Percentiles rank a stretch among this genome's conserved stretches.
These are phyloP conservation scores for Accipiter superciliosus DNA, from an alignment of 2,797 vertebrate genomes.

Conservation along the genomic window DNA sequence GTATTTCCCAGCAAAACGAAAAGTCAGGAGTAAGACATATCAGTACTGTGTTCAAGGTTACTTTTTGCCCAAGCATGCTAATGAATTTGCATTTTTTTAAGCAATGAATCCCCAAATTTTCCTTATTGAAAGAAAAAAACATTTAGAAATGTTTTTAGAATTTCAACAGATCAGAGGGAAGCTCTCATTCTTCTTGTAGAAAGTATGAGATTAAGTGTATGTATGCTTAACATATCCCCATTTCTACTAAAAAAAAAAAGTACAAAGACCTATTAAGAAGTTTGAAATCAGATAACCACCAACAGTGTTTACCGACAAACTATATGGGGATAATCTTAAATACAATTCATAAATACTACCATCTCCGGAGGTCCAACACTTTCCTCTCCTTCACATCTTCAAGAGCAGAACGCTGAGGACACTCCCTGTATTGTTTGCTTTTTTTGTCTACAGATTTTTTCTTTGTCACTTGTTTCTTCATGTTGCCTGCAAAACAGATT, in stretches of 20 bases:
- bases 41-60: not conserved
- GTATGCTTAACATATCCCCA: not conserved
- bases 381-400: conserved; percentile 96
- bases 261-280: not conserved
- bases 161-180: not conserved
- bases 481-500: conserved; percentile 79
- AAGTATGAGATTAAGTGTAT: not conserved
- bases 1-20: not conserved
- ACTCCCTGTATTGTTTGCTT: conserved; percentile 86
- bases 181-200: not conserved
- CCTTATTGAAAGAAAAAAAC: not conserved
- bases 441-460: conserved; percentile 89
- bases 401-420: conserved; percentile 78
- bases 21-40: not conserved
- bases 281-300: not conserved
- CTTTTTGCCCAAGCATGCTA: not conserved
- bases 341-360: conserved; percentile 75
- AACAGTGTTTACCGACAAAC: not conserved
- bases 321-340: not conserved
- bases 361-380: conserved; percentile 94
- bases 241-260: not conserved
- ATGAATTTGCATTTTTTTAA: not conserved
- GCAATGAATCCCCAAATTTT: not conserved
- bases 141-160: not conserved
- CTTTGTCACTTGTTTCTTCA: conserved; percentile 87